These are phyloP conservation scores for Psittacus erithacus DNA, from an alignment of 2,113 vertebrate species.

Conservation along the genomic window DNA sequence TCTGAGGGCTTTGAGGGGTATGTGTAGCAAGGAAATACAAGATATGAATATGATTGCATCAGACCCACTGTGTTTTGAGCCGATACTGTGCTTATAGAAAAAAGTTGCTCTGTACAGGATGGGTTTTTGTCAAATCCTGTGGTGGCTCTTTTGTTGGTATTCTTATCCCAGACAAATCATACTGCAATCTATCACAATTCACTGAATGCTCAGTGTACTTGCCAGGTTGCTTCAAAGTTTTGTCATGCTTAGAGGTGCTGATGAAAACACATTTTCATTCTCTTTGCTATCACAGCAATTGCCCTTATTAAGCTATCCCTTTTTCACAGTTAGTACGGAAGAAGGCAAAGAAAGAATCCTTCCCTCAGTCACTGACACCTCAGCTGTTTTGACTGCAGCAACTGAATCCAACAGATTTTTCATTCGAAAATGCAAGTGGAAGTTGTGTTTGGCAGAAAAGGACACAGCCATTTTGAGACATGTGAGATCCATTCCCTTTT, in stretches of 20 bases:
- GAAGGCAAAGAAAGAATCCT: not conserved
- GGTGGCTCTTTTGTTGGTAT: not conserved
- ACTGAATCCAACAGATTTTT: slow-evolving; percentile 6
- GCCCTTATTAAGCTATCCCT: slow-evolving; percentile 15
- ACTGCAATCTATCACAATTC: slow-evolving; percentile 10
- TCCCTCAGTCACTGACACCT: slow-evolving; percentile 27
- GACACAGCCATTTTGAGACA: slow-evolving; percentile 21
- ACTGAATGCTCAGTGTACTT: not conserved
- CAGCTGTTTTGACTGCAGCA: slow-evolving; percentile 3
- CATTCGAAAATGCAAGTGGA: not conserved
- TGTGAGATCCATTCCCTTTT: slow-evolving; percentile 9
- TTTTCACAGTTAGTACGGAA: slow-evolving; percentile 12
- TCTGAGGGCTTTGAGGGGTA: not conserved
- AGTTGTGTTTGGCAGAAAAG: slow-evolving; percentile 40
- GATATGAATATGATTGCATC: not conserved
- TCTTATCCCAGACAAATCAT: slow-evolving; percentile 37
- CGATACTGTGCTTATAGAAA: slow-evolving; percentile 23
- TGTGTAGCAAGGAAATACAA: not conserved
- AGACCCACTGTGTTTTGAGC: not conserved
- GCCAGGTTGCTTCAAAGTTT: slow-evolving; percentile 7
- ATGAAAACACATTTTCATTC: slow-evolving; percentile 54
- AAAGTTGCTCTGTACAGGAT: not conserved
- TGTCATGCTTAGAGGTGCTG: not conserved
- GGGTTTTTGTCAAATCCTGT: not conserved
- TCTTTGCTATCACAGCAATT: slow-evolving; percentile 2